Percentiles rank a stretch among this genome's conserved stretches.
These are phyloP conservation scores for Umimayanthus kanabou DNA, from an alignment of 92 coral and sea anemone species.

Conservation along the genomic window DNA sequence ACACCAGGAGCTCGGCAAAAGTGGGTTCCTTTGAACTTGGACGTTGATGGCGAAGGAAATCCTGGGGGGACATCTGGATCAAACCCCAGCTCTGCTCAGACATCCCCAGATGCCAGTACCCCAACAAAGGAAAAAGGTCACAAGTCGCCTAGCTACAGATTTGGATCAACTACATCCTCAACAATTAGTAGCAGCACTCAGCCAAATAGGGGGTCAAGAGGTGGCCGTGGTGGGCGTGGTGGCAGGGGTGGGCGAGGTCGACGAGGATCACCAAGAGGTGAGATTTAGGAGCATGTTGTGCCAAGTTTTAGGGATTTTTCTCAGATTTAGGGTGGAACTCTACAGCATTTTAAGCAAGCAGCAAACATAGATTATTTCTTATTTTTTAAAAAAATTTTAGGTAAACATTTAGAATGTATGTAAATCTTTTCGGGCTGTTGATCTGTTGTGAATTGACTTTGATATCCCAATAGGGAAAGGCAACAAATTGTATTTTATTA, in stretches of 20 bases:
- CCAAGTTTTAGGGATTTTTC: not conserved
- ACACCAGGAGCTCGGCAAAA: slow-evolving; percentile 76
- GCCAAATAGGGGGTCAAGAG: slow-evolving; percentile 80
- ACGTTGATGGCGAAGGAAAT: slow-evolving; percentile 53
- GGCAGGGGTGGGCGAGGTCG: slow-evolving; percentile 94
- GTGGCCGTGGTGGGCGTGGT: slow-evolving; percentile 94
- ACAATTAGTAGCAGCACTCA: slow-evolving; percentile 56
- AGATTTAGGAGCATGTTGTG: not conserved
- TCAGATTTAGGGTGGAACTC: not conserved
- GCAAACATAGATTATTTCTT: too few relatives aligned
- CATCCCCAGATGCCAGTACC: slow-evolving; percentile 75
- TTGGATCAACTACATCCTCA: slow-evolving; percentile 68
- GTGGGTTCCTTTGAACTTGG: slow-evolving; percentile 94
- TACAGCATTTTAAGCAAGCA: too few relatives aligned
- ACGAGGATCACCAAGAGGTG: slow-evolving; percentile 92
- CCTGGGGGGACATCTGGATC: slow-evolving; percentile 56
- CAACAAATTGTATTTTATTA: too few relatives aligned
- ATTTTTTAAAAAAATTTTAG: too few relatives aligned
- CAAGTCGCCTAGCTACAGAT: slow-evolving; percentile 84
- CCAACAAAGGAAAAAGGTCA: slow-evolving; percentile 61
- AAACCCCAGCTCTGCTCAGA: slow-evolving; percentile 56
- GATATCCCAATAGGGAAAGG: too few relatives aligned
- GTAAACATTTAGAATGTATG: too few relatives aligned
- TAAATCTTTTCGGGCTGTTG: too few relatives aligned
- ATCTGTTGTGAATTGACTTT: too few relatives aligned